Evolutionary conservation across 2,113 vertebrate species (phyloP).

Genomic region (Chiloscyllium plagiosum): DNA sequence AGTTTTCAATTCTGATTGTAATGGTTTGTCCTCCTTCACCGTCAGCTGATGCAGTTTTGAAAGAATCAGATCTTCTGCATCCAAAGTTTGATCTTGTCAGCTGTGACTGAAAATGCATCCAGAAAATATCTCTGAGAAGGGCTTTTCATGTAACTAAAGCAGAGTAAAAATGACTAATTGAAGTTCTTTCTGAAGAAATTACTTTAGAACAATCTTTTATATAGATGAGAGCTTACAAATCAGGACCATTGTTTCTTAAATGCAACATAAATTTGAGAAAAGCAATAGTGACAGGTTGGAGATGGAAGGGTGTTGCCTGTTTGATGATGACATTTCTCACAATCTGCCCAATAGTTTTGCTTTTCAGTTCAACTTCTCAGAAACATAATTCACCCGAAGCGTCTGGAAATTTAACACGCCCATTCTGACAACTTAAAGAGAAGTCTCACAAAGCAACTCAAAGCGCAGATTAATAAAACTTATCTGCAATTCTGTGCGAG

Average conservation of each 20-base stretch:
- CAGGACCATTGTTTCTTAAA: neutral
- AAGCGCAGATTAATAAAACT: constrained; percentile 32
- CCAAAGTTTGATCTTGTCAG: too few relatives aligned
- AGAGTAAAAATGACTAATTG: neutral
- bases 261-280: neutral
- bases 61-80: too few relatives aligned
- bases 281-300: neutral
- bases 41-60: too few relatives aligned
- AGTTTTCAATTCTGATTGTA: too few relatives aligned
- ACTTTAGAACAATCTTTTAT: neutral
- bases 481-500: constrained; percentile 7
- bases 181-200: neutral
- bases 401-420: constrained; percentile 24
- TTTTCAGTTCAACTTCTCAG: neutral
- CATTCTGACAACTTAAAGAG: constrained; percentile 20
- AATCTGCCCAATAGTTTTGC: neutral
- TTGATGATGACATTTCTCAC: constrained; percentile 32
- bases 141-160: neutral
- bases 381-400: constrained; percentile 15
- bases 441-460: constrained; percentile 20
- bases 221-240: neutral
- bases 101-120: too few relatives aligned
- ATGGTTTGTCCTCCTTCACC: too few relatives aligned
- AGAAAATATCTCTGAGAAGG: neutral
- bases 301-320: neutral